Evolutionary conservation across 2,797 vertebrate genomes (phyloP).

Genomic region (Mormyrops attenuatus): DNA sequence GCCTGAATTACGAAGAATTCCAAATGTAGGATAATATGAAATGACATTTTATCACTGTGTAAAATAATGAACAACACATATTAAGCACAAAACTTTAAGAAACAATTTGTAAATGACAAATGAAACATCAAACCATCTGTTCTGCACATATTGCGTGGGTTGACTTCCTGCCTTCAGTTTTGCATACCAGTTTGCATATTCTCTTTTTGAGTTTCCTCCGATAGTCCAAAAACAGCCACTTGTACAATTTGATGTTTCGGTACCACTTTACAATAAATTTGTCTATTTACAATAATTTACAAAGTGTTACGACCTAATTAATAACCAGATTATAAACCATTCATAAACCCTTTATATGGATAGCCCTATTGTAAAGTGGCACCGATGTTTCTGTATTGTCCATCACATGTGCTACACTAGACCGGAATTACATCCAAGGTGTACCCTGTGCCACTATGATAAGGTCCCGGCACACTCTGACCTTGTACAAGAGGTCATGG

Average conservation of each 20-base stretch:
- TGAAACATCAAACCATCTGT: neutral
- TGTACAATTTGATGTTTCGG: neutral
- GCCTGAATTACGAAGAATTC: neutral
- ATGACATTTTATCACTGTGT: neutral
- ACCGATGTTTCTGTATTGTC: neutral
- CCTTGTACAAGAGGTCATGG: neutral
- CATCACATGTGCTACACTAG: neutral
- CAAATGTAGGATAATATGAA: neutral
- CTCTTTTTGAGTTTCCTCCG: neutral
- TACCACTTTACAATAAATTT: neutral
- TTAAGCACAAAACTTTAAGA: neutral
- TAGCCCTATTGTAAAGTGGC: neutral
- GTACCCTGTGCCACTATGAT: neutral
- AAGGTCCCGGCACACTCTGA: neutral
- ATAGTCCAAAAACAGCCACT: neutral
- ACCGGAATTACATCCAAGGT: neutral
- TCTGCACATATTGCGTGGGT: neutral
- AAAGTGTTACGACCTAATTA: neutral
- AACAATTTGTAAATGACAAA: neutral
- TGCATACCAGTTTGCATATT: neutral
- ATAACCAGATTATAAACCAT: neutral
- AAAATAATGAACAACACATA: neutral
- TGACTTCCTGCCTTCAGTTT: neutral
- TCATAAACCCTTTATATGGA: neutral
- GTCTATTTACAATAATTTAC: neutral